Conservation (phyloP, 30 jellyfish, hydroid and myxozoan species). For the Rhopilema esculentum region DNA sequence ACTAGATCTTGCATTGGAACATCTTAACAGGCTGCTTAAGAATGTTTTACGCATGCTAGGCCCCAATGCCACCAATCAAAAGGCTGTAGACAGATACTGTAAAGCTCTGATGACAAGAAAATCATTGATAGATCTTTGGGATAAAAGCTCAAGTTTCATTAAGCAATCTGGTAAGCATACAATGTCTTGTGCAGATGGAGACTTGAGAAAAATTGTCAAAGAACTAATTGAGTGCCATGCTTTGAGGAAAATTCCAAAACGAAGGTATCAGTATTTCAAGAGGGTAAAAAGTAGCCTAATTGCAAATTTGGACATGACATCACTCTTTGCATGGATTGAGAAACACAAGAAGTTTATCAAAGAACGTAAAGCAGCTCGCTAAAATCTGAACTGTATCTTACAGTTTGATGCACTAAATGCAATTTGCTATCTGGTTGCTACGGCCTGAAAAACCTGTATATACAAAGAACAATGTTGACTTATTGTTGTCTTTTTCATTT, state of each 20-base stretch:
- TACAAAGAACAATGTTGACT: background rate
- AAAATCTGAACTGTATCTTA: constrained; percentile 5
- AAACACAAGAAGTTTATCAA: background rate
- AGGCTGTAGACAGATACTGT: constrained; percentile 6
- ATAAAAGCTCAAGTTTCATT: background rate
- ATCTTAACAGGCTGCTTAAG: background rate
- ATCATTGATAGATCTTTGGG: constrained; percentile 19
- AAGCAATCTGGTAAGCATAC: constrained; percentile 37
- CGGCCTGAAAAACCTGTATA: background rate
- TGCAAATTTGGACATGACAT: constrained; percentile 15
- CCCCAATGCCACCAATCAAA: constrained; percentile 13
- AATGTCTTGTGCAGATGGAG: constrained; percentile 9
- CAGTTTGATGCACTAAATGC: background rate
- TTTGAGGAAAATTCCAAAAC: background rate
- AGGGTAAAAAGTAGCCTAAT: constrained; percentile 1
- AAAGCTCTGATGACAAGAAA: constrained; percentile 18
- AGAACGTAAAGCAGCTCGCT: constrained; percentile 1
- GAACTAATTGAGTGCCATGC: constrained; percentile 10
- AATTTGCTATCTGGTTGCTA: background rate
- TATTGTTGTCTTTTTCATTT: background rate
- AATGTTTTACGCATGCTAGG: background rate
- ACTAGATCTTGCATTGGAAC: constrained; percentile 56
- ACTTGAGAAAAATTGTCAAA: constrained; percentile 31
- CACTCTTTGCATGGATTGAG: constrained; percentile 26
- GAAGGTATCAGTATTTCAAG: constrained; percentile 19